Evolutionary conservation across 2,888 invertebrate genomes (phyloP).

Genomic region (Orthonychiurus folsomi): DNA sequence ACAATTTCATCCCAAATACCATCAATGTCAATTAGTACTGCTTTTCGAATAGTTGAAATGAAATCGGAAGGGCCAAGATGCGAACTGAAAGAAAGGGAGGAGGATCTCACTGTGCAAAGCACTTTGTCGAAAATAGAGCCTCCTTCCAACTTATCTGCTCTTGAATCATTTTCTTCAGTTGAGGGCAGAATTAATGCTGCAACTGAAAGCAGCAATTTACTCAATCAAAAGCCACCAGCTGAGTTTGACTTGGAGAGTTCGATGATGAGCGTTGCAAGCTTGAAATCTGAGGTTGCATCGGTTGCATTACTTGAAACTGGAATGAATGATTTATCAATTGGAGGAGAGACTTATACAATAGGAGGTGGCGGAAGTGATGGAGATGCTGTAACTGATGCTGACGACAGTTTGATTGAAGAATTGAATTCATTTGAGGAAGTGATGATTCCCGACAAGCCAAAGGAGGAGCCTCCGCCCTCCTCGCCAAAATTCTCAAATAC

Average conservation of each 20-base stretch:
- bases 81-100: neutral
- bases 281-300: constrained; percentile 33
- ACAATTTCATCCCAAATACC: constrained; percentile 36
- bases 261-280: constrained; percentile 39
- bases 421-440: neutral
- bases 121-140: constrained; percentile 27
- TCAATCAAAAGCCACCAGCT: constrained; percentile 33
- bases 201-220: constrained; percentile 24
- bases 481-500: neutral
- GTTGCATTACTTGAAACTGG: neutral
- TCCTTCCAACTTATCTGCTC: constrained; percentile 29
- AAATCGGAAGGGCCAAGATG: neutral
- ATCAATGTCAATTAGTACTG: constrained; percentile 32
- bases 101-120: constrained; percentile 3
- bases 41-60: constrained; percentile 23
- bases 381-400: constrained; percentile 5
- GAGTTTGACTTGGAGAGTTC: constrained; percentile 35
- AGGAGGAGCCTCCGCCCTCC: neutral
- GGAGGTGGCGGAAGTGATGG: neutral
- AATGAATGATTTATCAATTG: constrained; percentile 12
- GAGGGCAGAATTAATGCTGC: constrained; percentile 20
- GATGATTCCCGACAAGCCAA: neutral
- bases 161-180: constrained; percentile 27
- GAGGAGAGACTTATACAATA: constrained; percentile 5
- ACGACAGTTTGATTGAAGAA: constrained; percentile 10